Percentiles rank a stretch among this genome's conserved stretches.
phyloP scores from a whole-genome alignment of 2,797 vertebrate species.

The Echiichthys vipera region DNA sequence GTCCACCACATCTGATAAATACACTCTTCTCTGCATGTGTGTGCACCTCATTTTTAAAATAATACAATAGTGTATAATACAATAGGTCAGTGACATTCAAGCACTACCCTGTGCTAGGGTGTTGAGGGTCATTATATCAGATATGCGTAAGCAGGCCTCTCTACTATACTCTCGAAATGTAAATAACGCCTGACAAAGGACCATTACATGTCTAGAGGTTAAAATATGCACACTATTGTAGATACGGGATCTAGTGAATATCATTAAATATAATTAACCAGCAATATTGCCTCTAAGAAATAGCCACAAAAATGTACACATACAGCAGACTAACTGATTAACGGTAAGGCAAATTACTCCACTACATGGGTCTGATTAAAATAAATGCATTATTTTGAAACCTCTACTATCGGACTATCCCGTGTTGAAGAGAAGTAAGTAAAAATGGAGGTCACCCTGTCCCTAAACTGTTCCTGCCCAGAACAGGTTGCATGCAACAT shows the following conservation, averaged over 20 bases:
- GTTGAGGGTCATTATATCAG: slow-evolving; percentile 14
- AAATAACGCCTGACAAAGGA: neutral
- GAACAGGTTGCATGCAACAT: slow-evolving; percentile 54
- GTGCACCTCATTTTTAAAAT: slow-evolving; percentile 2
- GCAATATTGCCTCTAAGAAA: neutral
- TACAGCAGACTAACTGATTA: neutral
- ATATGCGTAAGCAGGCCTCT: slow-evolving; percentile 13
- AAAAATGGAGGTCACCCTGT: slow-evolving; percentile 54
- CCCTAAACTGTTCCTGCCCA: slow-evolving; percentile 28
- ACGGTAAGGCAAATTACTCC: neutral
- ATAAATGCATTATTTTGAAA: neutral
- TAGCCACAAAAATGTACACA: neutral
- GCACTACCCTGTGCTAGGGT: neutral
- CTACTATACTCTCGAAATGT: neutral
- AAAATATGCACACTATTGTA: neutral
- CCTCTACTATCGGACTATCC: neutral
- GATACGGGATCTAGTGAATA: neutral
- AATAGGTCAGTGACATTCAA: slow-evolving; percentile 12
- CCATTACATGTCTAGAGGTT: neutral
- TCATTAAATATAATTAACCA: neutral
- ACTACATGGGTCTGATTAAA: neutral
- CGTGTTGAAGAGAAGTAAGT: neutral
- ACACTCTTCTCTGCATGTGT: neutral
- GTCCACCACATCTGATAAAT: neutral
- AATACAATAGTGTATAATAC: neutral